Evolutionary conservation across 2,113 vertebrate species (phyloP), one percentile per base, ranked within the genome.

Genomic region (Tetrao urogallus): DNA sequence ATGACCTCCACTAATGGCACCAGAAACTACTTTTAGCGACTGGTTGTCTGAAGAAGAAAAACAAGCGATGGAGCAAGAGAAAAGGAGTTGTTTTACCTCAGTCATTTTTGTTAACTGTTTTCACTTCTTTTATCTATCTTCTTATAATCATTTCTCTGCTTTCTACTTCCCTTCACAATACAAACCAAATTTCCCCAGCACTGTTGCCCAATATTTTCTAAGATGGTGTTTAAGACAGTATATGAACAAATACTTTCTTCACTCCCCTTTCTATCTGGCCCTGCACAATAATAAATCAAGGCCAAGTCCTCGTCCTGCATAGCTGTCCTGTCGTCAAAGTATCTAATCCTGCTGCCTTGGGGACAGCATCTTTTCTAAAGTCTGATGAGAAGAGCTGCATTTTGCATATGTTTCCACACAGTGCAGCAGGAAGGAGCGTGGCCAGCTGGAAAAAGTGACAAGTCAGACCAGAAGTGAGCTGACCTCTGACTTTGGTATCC

Each of bases 381-480:
- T 43, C 25, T 88, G 78, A 27, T 34, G 3, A 65, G 82, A 81
- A 27, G 38, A 52, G 89, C 61, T 95, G 81, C 50, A 2, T 94
- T 91, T 87, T 83, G 60, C 70, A 54, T 54, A 16, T 56, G 17
- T 45, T 82, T 45, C 11, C 25, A 20, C 57, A 40, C 0, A 2
- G 22, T 73, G 28, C 77, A 77, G 60, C 58, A 78, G 80, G 88
- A 82, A 60, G 74, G 45, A 94, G 64, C 27, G 45, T 66, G 72
- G 56, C 88, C 90, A 94, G 88, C 92, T 96, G 91, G 79, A 77
- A 76, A 72, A 84, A 82, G 47, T 91, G 19, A 50, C 69, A 96
- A 84, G 65, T 72, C 8, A 5, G 61, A 79, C 57, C 54, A 94
- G 74, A 56, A 92, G 71, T 8, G 50, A 93, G 43, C 63, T 93